These are phyloP conservation scores for Lasiurus cinereus DNA, from an alignment of 2,113 vertebrate genomes.

Conservation along the genomic window DNA sequence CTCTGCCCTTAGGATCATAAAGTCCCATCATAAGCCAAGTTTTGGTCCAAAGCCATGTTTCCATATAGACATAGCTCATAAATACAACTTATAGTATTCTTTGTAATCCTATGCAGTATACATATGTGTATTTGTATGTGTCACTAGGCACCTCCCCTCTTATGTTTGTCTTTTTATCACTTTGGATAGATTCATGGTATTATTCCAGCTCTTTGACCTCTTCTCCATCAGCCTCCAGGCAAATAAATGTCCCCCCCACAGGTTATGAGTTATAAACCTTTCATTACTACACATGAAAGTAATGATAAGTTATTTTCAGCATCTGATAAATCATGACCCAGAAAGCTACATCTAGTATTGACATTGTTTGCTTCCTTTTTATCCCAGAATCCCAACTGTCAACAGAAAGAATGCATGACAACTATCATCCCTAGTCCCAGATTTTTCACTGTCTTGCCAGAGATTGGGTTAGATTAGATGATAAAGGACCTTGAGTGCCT, in stretches of 20 bases:
- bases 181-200: background rate
- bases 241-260: background rate
- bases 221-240: background rate
- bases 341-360: background rate
- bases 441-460: background rate
- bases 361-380: background rate
- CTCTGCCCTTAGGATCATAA: background rate
- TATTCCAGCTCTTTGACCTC: background rate
- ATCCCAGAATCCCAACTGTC: conserved; percentile 18
- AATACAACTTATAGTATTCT: background rate
- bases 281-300: background rate
- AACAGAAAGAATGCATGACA: background rate
- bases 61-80: background rate
- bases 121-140: background rate
- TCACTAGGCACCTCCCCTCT: background rate
- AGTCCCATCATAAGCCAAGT: conserved; percentile 1
- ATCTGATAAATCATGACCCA: background rate
- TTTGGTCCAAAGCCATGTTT: background rate
- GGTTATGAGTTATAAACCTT: background rate
- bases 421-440: background rate
- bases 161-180: background rate
- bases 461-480: background rate
- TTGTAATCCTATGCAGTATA: background rate
- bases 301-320: background rate
- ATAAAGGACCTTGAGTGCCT: background rate